Evolutionary conservation across 2,797 vertebrate genomes (phyloP), one percentile per base, ranked within the genome.

Genomic region (Amazona ochrocephala): DNA sequence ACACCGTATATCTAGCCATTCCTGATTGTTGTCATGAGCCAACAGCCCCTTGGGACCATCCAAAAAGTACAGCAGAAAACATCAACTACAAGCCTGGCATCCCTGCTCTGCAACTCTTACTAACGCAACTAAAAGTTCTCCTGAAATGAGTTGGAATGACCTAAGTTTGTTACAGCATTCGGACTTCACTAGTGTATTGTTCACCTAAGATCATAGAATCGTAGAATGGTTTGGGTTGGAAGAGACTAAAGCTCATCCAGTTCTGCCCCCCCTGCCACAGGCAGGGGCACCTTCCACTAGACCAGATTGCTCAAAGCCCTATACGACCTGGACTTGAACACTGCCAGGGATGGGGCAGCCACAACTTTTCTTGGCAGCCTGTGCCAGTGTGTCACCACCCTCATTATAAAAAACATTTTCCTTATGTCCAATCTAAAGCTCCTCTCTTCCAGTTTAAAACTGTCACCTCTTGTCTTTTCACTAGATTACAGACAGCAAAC

Each of bases 1-100:
- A 4, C 5, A 2, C 34, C 48, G 13, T 39, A 7, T 32, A 34
- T 8, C 9, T 47, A 84, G 1, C 32, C 54, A 8, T 56, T 94
- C 44, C 30, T 30, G 29, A 58, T 14, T 37, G 17, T 61, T 37
- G 17, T 62, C 37, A 37, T 23, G 39, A 86, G 42, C 37, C 27
- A 78, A 8, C n/a, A 37, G n/a, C 42, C 20, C 24, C 39, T 34
- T 1, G 37, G 27, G 41, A 37, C 30, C 58, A 6, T 18, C n/a
- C 4, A 3, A 24, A 54, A 62, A 47, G 24, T 14, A 27, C 15
- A 62, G 37, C 62, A 47, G 29, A 58, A 76, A 74, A 4, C 4
- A 9, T 37, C 15, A 45, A 3, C 18, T 2, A 0, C 20, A 39
- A 75, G 44, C 42, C 56, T 0, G 0, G 10, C 23, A 20, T 39